phyloP scores from a whole-genome alignment of 1,140 invertebrate genomes.

The Lordiphosa clarofinis region DNA sequence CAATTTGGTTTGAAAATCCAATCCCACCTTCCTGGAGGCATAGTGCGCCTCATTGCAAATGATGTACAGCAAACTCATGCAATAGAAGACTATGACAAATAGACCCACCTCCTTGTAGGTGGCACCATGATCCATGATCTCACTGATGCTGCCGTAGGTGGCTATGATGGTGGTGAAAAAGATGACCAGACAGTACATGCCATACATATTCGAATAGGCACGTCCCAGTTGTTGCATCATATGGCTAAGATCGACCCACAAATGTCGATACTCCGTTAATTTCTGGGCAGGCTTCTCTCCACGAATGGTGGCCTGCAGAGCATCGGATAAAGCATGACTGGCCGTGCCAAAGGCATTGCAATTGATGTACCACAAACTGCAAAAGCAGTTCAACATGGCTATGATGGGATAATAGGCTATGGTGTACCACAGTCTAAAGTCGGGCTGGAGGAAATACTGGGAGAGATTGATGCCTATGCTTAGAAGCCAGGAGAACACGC shows the following conservation, averaged over 20 bases:
- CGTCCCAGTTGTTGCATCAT: slow-evolving; percentile 87
- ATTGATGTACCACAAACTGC: slow-evolving; percentile 84
- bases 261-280: slow-evolving; percentile 83
- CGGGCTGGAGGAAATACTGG: slow-evolving; percentile 84
- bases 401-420: slow-evolving; percentile 86
- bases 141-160: slow-evolving; percentile 84
- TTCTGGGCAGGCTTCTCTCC: slow-evolving; percentile 82
- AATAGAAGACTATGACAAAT: slow-evolving; percentile 85
- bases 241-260: slow-evolving; percentile 86
- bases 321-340: slow-evolving; percentile 82
- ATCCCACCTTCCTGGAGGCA: slow-evolving; percentile 84
- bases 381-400: slow-evolving; percentile 85
- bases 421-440: slow-evolving; percentile 85
- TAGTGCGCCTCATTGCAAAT: slow-evolving; percentile 86
- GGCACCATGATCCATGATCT: slow-evolving; percentile 85
- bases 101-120: slow-evolving; percentile 85
- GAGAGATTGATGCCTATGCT: slow-evolving; percentile 84
- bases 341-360: slow-evolving; percentile 85
- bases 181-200: slow-evolving; percentile 85
- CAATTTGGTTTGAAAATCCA: slow-evolving; percentile 84
- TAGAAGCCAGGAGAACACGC: slow-evolving; percentile 83
- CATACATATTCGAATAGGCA: slow-evolving; percentile 86
- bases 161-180: slow-evolving; percentile 86
- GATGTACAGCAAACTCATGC: slow-evolving; percentile 84
- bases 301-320: slow-evolving; percentile 82